Percentiles rank a stretch among this genome's conserved stretches.
These are phyloP conservation scores for Caenorhabditis elegans DNA, from an alignment of 1,140 invertebrate species.

Conservation along the genomic window DNA sequence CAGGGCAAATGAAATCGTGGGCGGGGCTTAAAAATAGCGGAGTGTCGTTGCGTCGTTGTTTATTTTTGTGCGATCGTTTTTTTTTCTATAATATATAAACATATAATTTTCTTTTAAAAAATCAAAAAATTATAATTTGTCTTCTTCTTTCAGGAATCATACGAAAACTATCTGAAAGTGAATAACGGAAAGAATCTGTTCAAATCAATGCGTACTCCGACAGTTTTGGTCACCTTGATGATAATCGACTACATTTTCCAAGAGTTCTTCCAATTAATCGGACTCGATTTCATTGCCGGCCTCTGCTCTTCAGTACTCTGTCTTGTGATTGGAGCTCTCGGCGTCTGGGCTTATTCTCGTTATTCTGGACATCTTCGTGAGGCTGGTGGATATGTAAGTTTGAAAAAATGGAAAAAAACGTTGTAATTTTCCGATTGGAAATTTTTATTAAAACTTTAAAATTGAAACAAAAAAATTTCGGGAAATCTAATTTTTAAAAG, in stretches of 20 bases:
- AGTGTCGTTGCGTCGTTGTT: no score
- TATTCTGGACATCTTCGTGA: conserved; percentile 62
- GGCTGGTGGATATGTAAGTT: conserved; percentile 43
- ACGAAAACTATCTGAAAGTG: conserved; percentile 55
- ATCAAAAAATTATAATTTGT: neutral
- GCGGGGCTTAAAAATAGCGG: no score
- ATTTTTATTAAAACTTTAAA: no score
- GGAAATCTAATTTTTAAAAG: no score
- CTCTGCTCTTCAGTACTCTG: conserved; percentile 59
- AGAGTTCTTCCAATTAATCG: conserved; percentile 64
- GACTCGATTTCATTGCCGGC: conserved; percentile 57
- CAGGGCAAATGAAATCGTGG: no score
- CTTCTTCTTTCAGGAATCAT: conserved; percentile 54
- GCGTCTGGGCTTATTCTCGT: conserved; percentile 60
- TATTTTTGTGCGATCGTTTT: no score
- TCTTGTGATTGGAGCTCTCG: conserved; percentile 53
- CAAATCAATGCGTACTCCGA: conserved; percentile 66
- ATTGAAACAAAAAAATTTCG: no score
- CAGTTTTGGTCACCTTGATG: conserved; percentile 60
- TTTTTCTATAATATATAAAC: neutral
- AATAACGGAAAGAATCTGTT: conserved; percentile 65
- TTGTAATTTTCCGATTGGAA: no score
- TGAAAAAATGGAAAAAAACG: neutral
- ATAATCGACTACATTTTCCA: conserved; percentile 63
- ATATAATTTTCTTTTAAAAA: neutral